These are phyloP conservation scores for Paguma larvata DNA, from an alignment of 2,797 vertebrate genomes.

Conservation along the genomic window DNA sequence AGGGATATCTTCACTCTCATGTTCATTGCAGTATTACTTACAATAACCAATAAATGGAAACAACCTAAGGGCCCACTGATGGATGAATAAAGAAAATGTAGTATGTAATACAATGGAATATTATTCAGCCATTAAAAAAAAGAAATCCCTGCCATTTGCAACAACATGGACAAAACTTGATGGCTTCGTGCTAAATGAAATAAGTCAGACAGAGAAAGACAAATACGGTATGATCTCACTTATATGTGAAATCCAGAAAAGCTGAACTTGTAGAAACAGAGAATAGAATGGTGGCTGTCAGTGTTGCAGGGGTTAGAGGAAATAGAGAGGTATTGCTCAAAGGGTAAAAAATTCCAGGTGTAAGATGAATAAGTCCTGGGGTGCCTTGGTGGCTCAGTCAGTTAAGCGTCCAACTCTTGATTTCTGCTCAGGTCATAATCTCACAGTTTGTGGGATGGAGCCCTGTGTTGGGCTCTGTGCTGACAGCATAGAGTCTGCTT, in stretches of 20 bases:
- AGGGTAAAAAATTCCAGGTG: neutral
- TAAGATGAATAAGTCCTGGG: neutral
- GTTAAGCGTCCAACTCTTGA: too few species aligned
- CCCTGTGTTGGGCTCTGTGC: too few species aligned
- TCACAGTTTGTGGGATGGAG: too few species aligned
- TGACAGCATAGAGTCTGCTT: too few species aligned
- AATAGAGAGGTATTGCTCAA: neutral
- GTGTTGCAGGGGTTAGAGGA: neutral
- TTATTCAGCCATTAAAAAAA: neutral
- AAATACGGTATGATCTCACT: neutral
- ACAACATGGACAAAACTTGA: neutral
- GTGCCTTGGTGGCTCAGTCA: too few species aligned
- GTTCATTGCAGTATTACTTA: neutral
- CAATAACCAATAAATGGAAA: neutral
- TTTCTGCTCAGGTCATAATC: too few species aligned
- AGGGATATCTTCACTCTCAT: neutral
- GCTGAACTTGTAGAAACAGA: neutral
- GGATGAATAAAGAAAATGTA: neutral
- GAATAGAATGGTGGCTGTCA: neutral
- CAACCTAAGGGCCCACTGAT: neutral
- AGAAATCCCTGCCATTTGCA: conserved; percentile 3
- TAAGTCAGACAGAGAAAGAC: neutral
- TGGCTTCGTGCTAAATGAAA: neutral
- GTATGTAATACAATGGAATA: neutral
- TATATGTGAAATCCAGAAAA: neutral